phyloP scores from a whole-genome alignment of 2,797 vertebrate genomes.

The Spondyliosoma cantharus region DNA sequence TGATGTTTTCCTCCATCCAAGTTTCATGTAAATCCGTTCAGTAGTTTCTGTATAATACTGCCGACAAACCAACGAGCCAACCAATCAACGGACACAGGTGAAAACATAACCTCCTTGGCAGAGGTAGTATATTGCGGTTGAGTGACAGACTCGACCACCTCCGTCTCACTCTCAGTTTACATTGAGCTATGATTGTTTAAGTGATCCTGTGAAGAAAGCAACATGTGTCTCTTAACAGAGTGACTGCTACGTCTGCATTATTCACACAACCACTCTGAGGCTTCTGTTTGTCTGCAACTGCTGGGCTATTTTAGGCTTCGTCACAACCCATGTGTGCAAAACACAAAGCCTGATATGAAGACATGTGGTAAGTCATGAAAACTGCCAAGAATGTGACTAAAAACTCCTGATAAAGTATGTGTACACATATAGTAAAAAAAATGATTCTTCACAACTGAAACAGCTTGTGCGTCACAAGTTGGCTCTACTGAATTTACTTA shows the following conservation, averaged over 20 bases:
- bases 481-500: not conserved
- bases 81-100: not conserved
- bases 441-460: not conserved
- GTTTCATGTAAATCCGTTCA: no score
- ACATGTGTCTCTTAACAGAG: not conserved
- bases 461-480: not conserved
- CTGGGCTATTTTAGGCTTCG: constrained; percentile 15
- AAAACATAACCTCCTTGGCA: not conserved
- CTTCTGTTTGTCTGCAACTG: constrained; percentile 8
- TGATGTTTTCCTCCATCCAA: no score
- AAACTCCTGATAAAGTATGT: not conserved
- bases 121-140: not conserved
- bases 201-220: not conserved
- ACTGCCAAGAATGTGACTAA: not conserved
- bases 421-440: not conserved
- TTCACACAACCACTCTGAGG: constrained; percentile 7
- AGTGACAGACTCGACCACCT: not conserved
- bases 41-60: no score
- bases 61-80: no score
- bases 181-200: not conserved
- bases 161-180: not conserved
- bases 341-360: constrained; percentile 2
- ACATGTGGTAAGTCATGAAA: constrained; percentile 17
- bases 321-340: constrained; percentile 11
- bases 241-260: not conserved